Conservation (phyloP, 2,797 vertebrate genomes). For the Darevskia mixta region DNA sequence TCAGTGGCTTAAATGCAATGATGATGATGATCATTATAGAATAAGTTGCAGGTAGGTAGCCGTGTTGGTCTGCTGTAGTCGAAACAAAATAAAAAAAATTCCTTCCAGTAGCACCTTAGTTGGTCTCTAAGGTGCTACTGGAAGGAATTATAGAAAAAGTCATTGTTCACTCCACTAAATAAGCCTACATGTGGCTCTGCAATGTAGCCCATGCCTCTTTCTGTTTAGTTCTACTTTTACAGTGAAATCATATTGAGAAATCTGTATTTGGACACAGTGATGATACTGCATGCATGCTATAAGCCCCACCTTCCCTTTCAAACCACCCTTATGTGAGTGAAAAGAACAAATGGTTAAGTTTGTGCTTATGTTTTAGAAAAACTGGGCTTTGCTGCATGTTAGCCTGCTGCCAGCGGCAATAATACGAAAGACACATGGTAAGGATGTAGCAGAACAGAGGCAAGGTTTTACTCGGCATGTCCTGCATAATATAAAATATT, state of each 20-base stretch:
- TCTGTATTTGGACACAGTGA: not conserved
- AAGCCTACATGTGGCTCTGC: too few relatives aligned
- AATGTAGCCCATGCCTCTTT: not conserved
- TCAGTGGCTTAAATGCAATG: not conserved
- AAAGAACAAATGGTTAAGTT: not conserved
- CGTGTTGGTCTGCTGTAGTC: too few relatives aligned
- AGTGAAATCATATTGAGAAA: not conserved
- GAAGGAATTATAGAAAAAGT: too few relatives aligned
- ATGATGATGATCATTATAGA: not conserved
- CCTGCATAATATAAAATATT: not conserved
- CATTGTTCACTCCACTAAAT: too few relatives aligned
- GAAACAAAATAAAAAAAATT: too few relatives aligned
- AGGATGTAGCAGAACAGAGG: slow-evolving; percentile 11
- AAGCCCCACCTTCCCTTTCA: not conserved
- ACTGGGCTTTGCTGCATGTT: not conserved
- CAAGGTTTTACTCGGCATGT: not conserved
- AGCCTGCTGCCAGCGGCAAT: slow-evolving; percentile 1
- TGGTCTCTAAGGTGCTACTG: too few relatives aligned
- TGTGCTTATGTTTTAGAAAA: slow-evolving; percentile 3
- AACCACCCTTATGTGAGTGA: not conserved
- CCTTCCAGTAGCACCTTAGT: too few relatives aligned
- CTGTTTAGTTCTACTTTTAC: not conserved
- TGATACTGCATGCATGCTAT: not conserved
- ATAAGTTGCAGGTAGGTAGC: too few relatives aligned
- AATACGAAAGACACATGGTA: slow-evolving; percentile 3